Conservation (phyloP, 2,797 vertebrate genomes). For the Leptodactylus fallax region DNA sequence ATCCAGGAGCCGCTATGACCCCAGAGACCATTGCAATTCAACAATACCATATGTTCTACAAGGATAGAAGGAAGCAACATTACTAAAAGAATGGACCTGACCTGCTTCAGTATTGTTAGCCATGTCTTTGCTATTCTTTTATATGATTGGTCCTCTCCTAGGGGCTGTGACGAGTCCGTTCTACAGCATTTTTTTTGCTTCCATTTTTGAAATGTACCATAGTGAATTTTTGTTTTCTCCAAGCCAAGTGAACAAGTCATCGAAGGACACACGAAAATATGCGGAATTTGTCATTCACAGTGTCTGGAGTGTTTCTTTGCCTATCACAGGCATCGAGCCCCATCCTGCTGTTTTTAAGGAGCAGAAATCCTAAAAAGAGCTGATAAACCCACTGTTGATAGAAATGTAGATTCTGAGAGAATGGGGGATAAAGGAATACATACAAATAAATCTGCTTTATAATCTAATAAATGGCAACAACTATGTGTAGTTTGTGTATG, state of each 20-base stretch:
- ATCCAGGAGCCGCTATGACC: too few relatives aligned
- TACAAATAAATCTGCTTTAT: not conserved
- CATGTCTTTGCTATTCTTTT: too few relatives aligned
- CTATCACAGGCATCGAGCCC: not conserved
- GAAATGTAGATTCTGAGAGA: not conserved
- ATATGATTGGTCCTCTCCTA: too few relatives aligned
- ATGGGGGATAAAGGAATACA: not conserved
- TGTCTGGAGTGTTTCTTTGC: not conserved
- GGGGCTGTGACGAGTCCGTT: too few relatives aligned
- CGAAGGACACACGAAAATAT: slow-evolving; percentile 2
- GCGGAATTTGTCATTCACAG: not conserved
- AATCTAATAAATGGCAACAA: not conserved
- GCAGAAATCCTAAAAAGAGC: not conserved
- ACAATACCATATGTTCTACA: too few relatives aligned
- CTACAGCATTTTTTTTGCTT: too few relatives aligned
- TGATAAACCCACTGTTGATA: too few relatives aligned
- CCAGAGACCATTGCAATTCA: too few relatives aligned
- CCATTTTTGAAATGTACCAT: not conserved
- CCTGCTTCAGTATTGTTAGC: too few relatives aligned
- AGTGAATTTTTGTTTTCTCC: not conserved
- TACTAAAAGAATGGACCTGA: too few relatives aligned
- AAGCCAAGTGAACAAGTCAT: slow-evolving; percentile 13
- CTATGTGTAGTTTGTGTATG: too few relatives aligned
- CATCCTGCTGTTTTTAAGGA: slow-evolving; percentile 1
- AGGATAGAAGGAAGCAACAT: too few relatives aligned